A percentile compares a stretch with the other conserved stretches of the same genome.
Conservation (phyloP, 1,140 invertebrate species). For the Nephotettix cincticeps region DNA sequence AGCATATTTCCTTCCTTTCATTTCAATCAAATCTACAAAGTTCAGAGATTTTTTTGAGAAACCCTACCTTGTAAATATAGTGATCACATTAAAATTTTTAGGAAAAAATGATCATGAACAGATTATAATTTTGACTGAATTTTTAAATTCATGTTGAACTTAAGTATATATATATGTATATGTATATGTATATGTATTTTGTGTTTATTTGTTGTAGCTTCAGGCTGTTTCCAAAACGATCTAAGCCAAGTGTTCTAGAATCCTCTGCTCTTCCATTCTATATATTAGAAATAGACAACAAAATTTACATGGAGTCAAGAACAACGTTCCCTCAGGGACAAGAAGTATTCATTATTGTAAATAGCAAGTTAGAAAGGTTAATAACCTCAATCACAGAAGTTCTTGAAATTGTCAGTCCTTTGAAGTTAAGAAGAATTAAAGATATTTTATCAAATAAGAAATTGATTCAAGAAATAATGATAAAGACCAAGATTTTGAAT, state of each 20-base stretch:
- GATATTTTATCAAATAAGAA: neutral
- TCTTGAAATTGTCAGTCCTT: slow-evolving; percentile 7
- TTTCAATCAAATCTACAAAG: too few species aligned
- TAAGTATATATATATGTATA: too few species aligned
- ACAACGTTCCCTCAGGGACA: neutral
- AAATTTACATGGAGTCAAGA: neutral
- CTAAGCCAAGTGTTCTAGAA: neutral
- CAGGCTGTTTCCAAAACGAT: neutral
- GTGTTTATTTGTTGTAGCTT: neutral
- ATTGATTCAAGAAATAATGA: slow-evolving; percentile 9
- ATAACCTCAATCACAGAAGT: neutral
- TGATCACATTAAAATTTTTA: neutral
- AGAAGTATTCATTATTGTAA: neutral
- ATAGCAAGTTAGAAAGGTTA: slow-evolving; percentile 3
- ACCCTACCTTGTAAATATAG: neutral
- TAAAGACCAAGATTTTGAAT: neutral
- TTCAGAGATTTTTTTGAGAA: neutral
- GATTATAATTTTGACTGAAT: neutral
- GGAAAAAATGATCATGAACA: neutral
- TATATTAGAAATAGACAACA: neutral
- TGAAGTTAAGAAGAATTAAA: neutral
- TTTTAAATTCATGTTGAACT: neutral
- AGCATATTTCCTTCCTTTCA: too few species aligned
- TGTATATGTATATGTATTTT: too few species aligned
- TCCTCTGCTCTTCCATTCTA: neutral